A percentile compares a stretch with the other conserved stretches of the same genome.
These are phyloP conservation scores for Brachyalestes nurse DNA, from an alignment of 2,797 vertebrate species.

Conservation along the genomic window DNA sequence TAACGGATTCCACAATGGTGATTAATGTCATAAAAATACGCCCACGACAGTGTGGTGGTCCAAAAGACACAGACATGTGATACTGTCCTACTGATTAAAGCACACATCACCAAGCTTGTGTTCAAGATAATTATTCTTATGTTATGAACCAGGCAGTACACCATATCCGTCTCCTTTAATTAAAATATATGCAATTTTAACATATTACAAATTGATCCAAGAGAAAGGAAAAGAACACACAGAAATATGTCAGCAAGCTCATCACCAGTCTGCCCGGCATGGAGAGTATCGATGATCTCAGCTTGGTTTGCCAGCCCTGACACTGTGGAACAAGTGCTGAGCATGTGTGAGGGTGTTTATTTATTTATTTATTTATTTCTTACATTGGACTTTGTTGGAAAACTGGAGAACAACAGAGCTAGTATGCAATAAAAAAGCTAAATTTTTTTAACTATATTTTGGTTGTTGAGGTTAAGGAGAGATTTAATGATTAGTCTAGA, in stretches of 20 bases:
- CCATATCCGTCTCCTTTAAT: not conserved
- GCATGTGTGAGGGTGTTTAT: not conserved
- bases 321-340: not conserved
- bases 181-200: not conserved
- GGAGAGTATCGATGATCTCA: not conserved
- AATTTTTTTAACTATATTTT: too few relatives aligned
- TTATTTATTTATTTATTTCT: too few relatives aligned
- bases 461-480: too few relatives aligned
- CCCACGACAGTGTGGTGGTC: not conserved
- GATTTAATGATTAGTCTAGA: too few relatives aligned
- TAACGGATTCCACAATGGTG: constrained; percentile 5
- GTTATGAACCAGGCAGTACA: not conserved
- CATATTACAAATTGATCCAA: not conserved
- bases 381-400: too few relatives aligned
- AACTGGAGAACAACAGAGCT: too few relatives aligned
- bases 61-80: constrained; percentile 1
- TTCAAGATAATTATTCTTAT: not conserved
- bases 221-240: not conserved
- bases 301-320: not conserved
- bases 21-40: constrained; percentile 1
- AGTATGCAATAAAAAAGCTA: too few relatives aligned
- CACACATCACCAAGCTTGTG: not conserved
- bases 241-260: not conserved
- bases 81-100: not conserved
- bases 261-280: not conserved